phyloP scores from a whole-genome alignment of 1,140 invertebrate species.

The Psilanteris sp. region DNA sequence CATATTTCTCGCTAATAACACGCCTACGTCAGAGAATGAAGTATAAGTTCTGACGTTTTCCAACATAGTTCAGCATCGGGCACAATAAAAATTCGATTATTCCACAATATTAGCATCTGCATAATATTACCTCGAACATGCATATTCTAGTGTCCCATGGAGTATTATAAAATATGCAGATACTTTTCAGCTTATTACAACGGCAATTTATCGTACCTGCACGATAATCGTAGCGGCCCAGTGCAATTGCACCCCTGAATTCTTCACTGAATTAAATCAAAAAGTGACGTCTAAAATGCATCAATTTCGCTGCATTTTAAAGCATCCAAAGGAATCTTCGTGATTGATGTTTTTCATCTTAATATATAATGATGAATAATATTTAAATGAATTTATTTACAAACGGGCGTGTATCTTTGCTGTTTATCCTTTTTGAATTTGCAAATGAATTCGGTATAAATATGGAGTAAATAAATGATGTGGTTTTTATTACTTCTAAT shows the following conservation, averaged over 20 bases:
- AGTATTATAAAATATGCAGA: conserved; percentile 52
- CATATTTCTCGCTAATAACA: conserved; percentile 61
- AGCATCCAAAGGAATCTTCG: no score
- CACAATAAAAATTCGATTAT: conserved; percentile 55
- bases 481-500: no score
- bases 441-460: no score
- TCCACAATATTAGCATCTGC: conserved; percentile 52
- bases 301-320: no score
- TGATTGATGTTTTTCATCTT: no score
- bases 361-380: no score
- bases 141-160: conserved; percentile 57
- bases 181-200: conserved; percentile 52
- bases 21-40: conserved; percentile 46
- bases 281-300: no score
- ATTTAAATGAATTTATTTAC: no score
- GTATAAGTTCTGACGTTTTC: conserved; percentile 53
- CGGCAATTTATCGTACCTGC: conserved; percentile 36
- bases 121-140: conserved; percentile 54
- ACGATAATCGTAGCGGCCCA: conserved; percentile 29
- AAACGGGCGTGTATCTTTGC: no score
- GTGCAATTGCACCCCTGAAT: conserved; percentile 35
- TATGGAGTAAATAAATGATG: no score
- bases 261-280: conserved; percentile 1
- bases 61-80: conserved; percentile 40
- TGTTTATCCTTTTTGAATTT: no score